Base-by-base conservation (phyloP, 1,140 invertebrate genomes). In the Heliconius hermathena region DNA sequence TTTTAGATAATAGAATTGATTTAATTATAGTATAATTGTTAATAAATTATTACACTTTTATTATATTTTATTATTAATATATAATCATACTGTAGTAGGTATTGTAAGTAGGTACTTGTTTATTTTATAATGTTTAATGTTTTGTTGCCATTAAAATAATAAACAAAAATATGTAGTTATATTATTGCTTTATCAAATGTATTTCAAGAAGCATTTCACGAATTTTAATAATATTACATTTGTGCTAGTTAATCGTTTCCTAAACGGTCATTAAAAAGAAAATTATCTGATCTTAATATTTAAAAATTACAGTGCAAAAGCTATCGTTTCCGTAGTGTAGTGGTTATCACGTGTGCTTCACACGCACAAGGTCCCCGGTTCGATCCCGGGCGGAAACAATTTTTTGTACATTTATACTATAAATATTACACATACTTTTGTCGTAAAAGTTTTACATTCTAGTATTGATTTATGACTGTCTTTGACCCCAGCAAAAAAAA, bases 381-480 rank as follows among this genome's bases (percentile, higher is more conserved):
- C 97, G 97, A 97, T 96, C 97, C 97, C 97, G 96, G 97, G 96
- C 97, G 97, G 96, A 97, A 97, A 97, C 97, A 97, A 9, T 2
- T 3, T 22, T 60, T 9, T 13, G 57, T 66, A 13, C 13, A n/a
- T 66, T 66, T 66, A 1, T 26, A 26, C 54, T 57, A n/a, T 57
- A 20, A 52, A 1, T 57, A 57, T 22, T 2, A 11, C 13, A 20
- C 13, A 49, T 49, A 13, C 2, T 46, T 46, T 46, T 46, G 9
- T 46, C 9, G 41, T 46, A 46, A 46, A 46, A 46, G 41, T 13
- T 46, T 49, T 3, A 16, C 16, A 20, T 18, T 49, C 16, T 8
- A 52, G 20, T 52, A 16, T 18, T 18, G 4, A 52, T 52, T 46
- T 20, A 1, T 52, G 6, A 20, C 8, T 20, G 18, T 5, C 18